Evolutionary conservation across 1,140 invertebrate species (phyloP).

Genomic region (Papilio machaon): DNA sequence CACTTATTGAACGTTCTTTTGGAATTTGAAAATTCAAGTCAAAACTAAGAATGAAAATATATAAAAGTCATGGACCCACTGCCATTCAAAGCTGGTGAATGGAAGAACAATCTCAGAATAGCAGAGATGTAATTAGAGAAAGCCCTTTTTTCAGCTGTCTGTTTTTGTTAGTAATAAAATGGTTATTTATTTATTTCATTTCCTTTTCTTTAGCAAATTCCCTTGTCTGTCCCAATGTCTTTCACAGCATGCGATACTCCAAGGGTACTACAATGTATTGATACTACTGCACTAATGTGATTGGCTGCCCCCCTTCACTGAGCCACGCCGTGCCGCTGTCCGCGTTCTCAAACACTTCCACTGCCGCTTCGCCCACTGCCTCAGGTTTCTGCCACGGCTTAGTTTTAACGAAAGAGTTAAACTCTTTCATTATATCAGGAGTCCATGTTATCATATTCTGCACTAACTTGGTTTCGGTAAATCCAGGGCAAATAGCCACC

Average conservation of each 20-base stretch:
- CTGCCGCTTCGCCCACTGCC: conserved; percentile 42
- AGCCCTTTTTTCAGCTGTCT: conserved; percentile 10
- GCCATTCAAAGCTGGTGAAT: conserved; percentile 1
- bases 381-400: conserved; percentile 42
- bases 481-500: conserved; percentile 79
- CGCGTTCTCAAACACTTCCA: conserved; percentile 44
- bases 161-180: not conserved
- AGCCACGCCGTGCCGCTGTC: conserved; percentile 47
- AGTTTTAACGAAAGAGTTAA: conserved; percentile 4
- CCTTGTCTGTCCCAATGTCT: no score
- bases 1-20: not conserved
- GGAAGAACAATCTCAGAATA: conserved; percentile 12
- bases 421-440: not conserved
- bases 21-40: not conserved
- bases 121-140: not conserved
- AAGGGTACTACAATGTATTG: not conserved
- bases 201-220: no score
- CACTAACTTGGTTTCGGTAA: conserved; percentile 65
- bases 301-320: conserved; percentile 41
- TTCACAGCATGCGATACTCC: no score
- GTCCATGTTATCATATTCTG: not conserved
- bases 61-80: not conserved
- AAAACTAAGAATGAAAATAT: not conserved
- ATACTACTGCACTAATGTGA: not conserved
- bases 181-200: no score